Evolutionary conservation across 2,797 vertebrate species (phyloP).

Genomic region (Philypnodon macrostomus): DNA sequence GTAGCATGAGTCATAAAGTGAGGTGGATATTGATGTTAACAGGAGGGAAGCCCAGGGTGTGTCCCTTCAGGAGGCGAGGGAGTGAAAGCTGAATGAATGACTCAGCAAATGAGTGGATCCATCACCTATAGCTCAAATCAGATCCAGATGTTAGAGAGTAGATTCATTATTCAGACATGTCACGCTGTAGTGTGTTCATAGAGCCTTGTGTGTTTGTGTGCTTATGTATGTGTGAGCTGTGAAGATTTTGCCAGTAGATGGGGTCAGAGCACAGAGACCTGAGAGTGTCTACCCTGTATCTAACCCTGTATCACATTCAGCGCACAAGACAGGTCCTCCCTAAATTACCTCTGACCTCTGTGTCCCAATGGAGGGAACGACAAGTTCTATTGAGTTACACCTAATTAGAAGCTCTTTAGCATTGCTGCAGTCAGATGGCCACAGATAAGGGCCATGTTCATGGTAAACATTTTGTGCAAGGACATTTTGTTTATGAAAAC

Average conservation of each 20-base stretch:
- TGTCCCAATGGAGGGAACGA: constrained; percentile 8
- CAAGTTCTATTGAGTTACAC: constrained; percentile 17
- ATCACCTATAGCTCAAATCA: constrained; percentile 33
- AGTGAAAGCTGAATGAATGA: constrained; percentile 11
- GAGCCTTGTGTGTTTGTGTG: background rate
- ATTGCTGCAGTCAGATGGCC: constrained; percentile 2
- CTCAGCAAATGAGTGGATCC: constrained; percentile 18
- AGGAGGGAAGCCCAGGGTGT: constrained; percentile 52
- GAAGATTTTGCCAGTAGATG: constrained; percentile 61
- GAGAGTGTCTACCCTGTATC: constrained; percentile 3
- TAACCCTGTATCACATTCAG: constrained; percentile 2
- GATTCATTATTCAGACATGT: constrained; percentile 35
- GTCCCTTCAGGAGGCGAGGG: constrained; percentile 24
- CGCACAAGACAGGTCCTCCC: constrained; percentile 7
- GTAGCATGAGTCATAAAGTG: constrained; percentile 53
- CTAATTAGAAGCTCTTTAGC: constrained; percentile 24
- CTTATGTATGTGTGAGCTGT: constrained; percentile 1
- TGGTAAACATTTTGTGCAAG: constrained; percentile 3
- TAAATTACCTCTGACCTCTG: background rate
- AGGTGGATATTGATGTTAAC: constrained; percentile 30
- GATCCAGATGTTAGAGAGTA: constrained; percentile 44
- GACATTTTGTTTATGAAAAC: constrained; percentile 16
- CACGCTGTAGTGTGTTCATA: constrained; percentile 12
- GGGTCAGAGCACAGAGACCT: constrained; percentile 45
- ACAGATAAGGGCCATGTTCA: constrained; percentile 16